Evolutionary conservation across 2,888 invertebrate species (phyloP).

Genomic region (Fragum fragum): DNA sequence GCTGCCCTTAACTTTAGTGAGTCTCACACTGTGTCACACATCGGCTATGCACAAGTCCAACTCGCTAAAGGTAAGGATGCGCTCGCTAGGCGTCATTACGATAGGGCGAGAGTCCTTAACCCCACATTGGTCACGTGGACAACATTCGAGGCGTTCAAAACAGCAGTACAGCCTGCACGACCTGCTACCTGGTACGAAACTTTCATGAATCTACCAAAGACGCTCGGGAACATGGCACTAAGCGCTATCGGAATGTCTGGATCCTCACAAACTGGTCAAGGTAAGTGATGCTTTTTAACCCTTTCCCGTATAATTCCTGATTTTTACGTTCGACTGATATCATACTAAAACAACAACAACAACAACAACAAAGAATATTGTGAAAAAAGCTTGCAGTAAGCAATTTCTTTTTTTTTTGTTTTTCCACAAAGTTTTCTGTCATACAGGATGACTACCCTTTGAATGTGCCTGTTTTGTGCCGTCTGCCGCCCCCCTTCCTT

Average conservation of each 20-base stretch:
- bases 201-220: not conserved
- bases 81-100: not conserved
- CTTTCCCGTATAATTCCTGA: too few species aligned
- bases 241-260: not conserved
- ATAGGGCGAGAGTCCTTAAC: not conserved
- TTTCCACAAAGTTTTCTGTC: too few species aligned
- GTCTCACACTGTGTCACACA: not conserved
- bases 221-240: not conserved
- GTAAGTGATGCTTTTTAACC: too few species aligned
- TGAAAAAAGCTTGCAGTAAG: too few species aligned
- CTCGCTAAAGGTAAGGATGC: not conserved
- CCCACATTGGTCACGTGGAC: not conserved
- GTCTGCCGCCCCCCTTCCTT: too few species aligned
- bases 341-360: too few species aligned
- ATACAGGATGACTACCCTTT: too few species aligned
- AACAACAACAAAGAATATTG: too few species aligned
- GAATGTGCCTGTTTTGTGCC: too few species aligned
- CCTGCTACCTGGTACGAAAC: not conserved
- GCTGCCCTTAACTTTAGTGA: conserved; percentile 1
- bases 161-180: not conserved
- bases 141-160: conserved; percentile 5
- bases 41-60: not conserved
- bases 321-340: too few species aligned
- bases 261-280: not conserved
- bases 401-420: too few species aligned